These are phyloP conservation scores for Hypotaenidia philippensis DNA, from an alignment of 2,797 vertebrate species.

Conservation along the genomic window DNA sequence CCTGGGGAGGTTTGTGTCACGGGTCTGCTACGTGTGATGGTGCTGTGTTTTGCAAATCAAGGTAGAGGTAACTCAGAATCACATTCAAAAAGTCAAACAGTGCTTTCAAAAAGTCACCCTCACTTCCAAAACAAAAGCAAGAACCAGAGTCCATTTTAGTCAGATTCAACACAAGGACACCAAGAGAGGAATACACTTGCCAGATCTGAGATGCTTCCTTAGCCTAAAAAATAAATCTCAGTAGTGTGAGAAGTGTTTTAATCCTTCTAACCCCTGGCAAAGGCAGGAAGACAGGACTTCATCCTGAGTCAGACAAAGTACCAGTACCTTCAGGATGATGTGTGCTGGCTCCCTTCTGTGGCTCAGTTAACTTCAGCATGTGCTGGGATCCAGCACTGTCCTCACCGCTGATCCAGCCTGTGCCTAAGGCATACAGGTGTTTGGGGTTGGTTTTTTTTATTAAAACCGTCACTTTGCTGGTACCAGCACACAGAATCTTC, in stretches of 20 bases:
- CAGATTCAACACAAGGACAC: background rate
- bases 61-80: background rate
- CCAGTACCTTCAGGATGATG: fast-evolving
- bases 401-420: fast-evolving
- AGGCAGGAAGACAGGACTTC: background rate
- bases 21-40: fast-evolving
- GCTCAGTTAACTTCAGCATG: background rate
- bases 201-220: background rate
- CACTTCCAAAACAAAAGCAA: background rate
- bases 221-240: background rate
- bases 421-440: background rate
- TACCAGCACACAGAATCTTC: background rate
- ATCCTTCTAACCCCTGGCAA: background rate
- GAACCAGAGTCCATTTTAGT: fast-evolving
- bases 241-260: background rate
- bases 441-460: background rate
- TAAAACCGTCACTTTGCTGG: background rate
- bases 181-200: background rate
- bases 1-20: background rate
- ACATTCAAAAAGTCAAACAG: too few relatives aligned
- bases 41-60: background rate
- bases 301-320: background rate
- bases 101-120: background rate
- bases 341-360: background rate
- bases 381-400: background rate